phyloP scores from a whole-genome alignment of 2,113 vertebrate genomes.

The Stigmatopora argus region DNA sequence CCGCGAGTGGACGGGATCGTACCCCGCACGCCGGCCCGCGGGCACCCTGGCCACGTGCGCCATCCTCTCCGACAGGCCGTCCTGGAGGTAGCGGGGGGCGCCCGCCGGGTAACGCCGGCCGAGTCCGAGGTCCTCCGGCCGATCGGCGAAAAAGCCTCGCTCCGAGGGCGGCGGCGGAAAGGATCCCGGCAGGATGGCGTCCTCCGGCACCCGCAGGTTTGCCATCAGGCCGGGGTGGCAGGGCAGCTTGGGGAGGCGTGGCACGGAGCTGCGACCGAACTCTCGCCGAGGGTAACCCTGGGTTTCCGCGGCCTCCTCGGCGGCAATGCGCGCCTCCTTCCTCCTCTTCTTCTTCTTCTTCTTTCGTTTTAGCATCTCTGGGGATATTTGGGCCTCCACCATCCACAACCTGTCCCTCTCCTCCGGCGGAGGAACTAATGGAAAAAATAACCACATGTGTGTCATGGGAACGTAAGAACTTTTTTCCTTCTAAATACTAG shows the following conservation, averaged over 20 bases:
- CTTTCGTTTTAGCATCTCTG: slow-evolving; percentile 83
- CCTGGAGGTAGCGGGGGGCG: slow-evolving; percentile 4
- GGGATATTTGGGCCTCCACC: slow-evolving; percentile 84
- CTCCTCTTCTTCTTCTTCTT: slow-evolving; percentile 85
- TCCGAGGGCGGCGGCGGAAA: slow-evolving; percentile 37
- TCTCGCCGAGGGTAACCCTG: slow-evolving; percentile 41
- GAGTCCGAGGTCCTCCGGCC: slow-evolving; percentile 50
- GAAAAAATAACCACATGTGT: neutral
- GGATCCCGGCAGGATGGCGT: slow-evolving; percentile 66
- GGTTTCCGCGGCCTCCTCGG: slow-evolving; percentile 45
- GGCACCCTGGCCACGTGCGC: slow-evolving; percentile 61
- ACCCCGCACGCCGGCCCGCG: slow-evolving; percentile 57
- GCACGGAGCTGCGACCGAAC: slow-evolving; percentile 69
- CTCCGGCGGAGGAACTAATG: slow-evolving; percentile 81
- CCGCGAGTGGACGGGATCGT: slow-evolving; percentile 83
- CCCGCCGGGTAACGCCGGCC: slow-evolving; percentile 17
- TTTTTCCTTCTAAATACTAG: neutral
- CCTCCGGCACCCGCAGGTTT: slow-evolving; percentile 57
- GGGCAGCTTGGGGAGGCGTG: slow-evolving; percentile 82
- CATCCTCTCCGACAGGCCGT: slow-evolving; percentile 42
- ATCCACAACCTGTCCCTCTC: slow-evolving; percentile 83
- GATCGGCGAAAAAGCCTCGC: slow-evolving; percentile 59
- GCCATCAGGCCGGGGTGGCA: slow-evolving; percentile 79
- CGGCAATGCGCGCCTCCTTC: slow-evolving; percentile 66
- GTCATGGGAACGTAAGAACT: neutral